Evolutionary conservation across 2,113 vertebrate genomes (phyloP).

Genomic region (Amphilophus citrinellus): DNA sequence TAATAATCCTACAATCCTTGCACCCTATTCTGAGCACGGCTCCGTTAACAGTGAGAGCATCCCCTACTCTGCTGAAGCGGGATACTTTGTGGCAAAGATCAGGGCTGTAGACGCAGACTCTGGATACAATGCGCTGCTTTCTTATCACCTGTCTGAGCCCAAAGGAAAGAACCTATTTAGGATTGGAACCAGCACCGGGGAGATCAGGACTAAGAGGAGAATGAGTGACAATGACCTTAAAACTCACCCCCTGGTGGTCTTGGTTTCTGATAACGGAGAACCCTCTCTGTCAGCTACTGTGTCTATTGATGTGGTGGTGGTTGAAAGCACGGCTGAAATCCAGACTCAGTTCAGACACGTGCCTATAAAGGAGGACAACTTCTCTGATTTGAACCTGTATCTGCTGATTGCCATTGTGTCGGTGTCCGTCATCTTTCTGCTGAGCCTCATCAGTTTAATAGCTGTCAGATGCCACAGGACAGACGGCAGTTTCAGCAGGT

Average conservation of each 20-base stretch:
- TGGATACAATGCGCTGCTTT: accelerated
- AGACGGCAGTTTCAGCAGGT: slow-evolving; percentile 64
- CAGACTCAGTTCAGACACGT: slow-evolving; percentile 68
- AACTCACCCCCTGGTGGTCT: slow-evolving; percentile 5
- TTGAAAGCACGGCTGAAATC: slow-evolving; percentile 16
- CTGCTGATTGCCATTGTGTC: slow-evolving; percentile 74
- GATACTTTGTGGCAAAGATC: slow-evolving; percentile 8
- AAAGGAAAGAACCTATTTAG: background rate
- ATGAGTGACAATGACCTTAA: background rate
- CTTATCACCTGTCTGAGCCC: background rate
- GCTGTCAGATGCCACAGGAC: slow-evolving; percentile 72
- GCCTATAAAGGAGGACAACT: slow-evolving; percentile 65
- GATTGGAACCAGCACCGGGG: background rate
- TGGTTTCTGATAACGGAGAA: slow-evolving; percentile 29
- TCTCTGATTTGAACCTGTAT: slow-evolving; percentile 74
- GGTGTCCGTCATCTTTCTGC: slow-evolving; percentile 74
- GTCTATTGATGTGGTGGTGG: slow-evolving; percentile 75
- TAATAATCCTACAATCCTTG: background rate
- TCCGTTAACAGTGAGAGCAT: accelerated
- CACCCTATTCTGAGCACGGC: background rate
- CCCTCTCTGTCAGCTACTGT: slow-evolving; percentile 76
- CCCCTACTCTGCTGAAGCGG: background rate
- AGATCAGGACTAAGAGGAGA: background rate
- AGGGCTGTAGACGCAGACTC: background rate
- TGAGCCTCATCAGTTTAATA: slow-evolving; percentile 74